These are phyloP conservation scores for Eclectus roratus DNA, from an alignment of 2,113 vertebrate species.

Conservation along the genomic window DNA sequence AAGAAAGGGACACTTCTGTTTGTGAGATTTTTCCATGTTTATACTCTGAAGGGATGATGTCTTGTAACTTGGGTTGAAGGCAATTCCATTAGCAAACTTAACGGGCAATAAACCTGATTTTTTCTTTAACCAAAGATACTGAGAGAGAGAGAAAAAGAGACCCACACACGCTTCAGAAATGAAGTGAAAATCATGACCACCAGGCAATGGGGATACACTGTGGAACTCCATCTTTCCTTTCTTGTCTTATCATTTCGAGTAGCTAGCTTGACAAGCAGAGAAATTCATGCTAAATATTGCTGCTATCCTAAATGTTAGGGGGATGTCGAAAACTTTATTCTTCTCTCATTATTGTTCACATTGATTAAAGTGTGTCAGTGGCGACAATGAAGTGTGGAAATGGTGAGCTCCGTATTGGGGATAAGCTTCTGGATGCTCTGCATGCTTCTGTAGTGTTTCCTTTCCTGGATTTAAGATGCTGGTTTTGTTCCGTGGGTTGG, in stretches of 20 bases:
- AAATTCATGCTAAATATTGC: slow-evolving; percentile 55
- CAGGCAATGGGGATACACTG: slow-evolving; percentile 12
- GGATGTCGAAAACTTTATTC: not conserved
- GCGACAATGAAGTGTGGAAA: not conserved
- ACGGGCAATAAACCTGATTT: slow-evolving; percentile 3
- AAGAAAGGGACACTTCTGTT: not conserved
- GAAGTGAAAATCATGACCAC: not conserved
- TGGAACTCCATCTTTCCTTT: not conserved
- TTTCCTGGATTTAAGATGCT: not conserved
- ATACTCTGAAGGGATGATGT: not conserved
- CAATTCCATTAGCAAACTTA: slow-evolving; percentile 37
- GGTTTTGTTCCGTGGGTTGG: not conserved
- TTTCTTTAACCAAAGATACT: slow-evolving; percentile 71
- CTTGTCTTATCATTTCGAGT: not conserved
- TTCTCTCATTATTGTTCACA: not conserved
- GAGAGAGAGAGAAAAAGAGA: not conserved
- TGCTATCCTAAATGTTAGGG: slow-evolving; percentile 40
- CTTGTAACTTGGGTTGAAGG: slow-evolving; percentile 19
- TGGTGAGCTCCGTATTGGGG: not conserved
- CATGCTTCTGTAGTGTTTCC: not conserved
- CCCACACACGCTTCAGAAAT: not conserved
- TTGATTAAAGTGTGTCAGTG: not conserved
- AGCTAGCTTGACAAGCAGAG: slow-evolving; percentile 9
- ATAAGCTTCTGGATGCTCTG: slow-evolving; percentile 1
- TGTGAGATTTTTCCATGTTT: not conserved